Evolutionary conservation across 2,797 vertebrate species (phyloP).

Genomic region (Kryptolebias ocellatus): DNA sequence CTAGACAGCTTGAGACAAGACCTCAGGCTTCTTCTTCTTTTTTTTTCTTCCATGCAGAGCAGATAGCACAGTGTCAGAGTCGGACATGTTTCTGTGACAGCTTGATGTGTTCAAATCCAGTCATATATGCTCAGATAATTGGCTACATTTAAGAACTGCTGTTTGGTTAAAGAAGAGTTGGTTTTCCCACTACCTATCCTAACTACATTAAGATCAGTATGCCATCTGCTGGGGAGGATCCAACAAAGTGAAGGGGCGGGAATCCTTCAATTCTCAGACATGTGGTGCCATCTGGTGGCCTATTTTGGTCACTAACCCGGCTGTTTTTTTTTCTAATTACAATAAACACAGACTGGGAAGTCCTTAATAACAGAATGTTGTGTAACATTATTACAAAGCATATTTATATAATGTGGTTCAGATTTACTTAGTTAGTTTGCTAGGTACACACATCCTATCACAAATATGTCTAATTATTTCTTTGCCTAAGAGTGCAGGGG

Average conservation of each 20-base stretch:
- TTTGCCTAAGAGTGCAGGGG: no score
- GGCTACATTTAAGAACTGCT: conserved; percentile 2
- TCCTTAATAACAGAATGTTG: no score
- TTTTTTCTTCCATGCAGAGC: conserved; percentile 4
- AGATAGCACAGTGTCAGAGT: conserved; percentile 8
- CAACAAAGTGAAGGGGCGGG: background rate
- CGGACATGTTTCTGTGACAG: conserved; percentile 4
- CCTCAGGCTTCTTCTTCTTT: conserved; percentile 19
- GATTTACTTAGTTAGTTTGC: no score
- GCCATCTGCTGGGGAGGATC: conserved; percentile 56
- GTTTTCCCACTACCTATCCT: background rate
- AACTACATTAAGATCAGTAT: conserved; percentile 19
- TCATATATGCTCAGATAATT: background rate
- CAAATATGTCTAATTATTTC: no score
- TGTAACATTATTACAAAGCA: no score
- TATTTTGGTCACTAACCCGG: no score
- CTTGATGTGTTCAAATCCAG: conserved; percentile 9
- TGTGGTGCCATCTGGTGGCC: conserved; percentile 64
- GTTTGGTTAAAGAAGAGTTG: conserved; percentile 24
- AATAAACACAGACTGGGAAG: no score
- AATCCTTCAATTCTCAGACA: background rate
- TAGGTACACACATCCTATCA: no score
- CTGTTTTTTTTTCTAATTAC: no score
- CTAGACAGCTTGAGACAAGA: conserved; percentile 64
- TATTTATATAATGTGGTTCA: no score